Evolutionary conservation across 2,113 vertebrate species (phyloP), one percentile per base, ranked within the genome.

Genomic region (Danio rerio): DNA sequence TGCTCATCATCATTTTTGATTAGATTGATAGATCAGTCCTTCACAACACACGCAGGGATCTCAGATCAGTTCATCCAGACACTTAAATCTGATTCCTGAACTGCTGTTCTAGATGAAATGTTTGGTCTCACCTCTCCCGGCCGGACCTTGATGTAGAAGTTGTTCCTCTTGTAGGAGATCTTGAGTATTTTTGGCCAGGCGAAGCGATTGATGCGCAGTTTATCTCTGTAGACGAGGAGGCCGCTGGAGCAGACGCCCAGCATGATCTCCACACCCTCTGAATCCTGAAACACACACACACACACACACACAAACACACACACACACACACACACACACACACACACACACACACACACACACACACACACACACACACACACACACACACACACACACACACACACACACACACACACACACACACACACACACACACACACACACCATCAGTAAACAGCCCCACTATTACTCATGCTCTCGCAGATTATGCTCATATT

Each of bases 101-200:
- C 31, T 31, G 31, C 31, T 31, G 31, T 31, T 31, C 31, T 31
- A 3, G 31, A 31, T 31, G 31, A 31, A 31, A 31, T 31, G 31
- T 31, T 31, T 31, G 31, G 31, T 31, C 92, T 94, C 91, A 99
- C 98, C 96, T 99, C 98, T 63, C 98, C 97, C 0, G 98, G 98
- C 8, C 97, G 94, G 86, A 99, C 99, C 92, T 99, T 99, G 90
- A 99, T 99, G 92, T 98, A 99, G 91, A 99, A 99, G 89, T 98
- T 99, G 91, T 98, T 99, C 87, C 98, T 96, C 93, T 99, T 99
- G 92, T 99, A 99, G 62, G 98, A 99, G 91, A 99, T 99, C 92
- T 99, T 99, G 87, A 99, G 94, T 89, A 99, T 97, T 89, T 99
- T 99, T 61, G 98, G 97, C 98, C 98, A 99, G 75, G 98, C 97